Conservation (phyloP, 2,113 vertebrate species). For the Formicarius rufipectus region DNA sequence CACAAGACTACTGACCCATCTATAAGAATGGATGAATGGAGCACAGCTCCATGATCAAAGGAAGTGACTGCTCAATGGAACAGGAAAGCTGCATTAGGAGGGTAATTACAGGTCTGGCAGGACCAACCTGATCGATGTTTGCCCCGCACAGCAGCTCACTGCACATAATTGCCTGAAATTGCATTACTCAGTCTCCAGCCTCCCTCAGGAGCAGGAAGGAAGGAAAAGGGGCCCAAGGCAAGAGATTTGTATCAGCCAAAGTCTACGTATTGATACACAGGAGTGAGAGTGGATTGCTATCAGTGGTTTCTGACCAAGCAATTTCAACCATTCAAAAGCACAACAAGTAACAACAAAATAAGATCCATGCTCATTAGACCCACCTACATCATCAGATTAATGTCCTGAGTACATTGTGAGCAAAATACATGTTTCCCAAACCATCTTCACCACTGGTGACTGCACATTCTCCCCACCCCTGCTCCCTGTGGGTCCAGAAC, state of each 20-base stretch:
- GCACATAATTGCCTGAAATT: constrained; percentile 3
- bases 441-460: background rate
- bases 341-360: background rate
- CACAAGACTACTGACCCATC: constrained; percentile 47
- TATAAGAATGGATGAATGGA: background rate
- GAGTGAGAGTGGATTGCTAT: background rate
- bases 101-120: constrained; percentile 30
- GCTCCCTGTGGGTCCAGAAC: background rate
- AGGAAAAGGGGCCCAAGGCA: constrained; percentile 47
- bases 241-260: constrained; percentile 27
- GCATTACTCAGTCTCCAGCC: constrained; percentile 53
- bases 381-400: background rate
- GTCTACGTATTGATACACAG: background rate
- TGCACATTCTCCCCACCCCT: background rate
- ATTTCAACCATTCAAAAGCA: background rate
- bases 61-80: constrained; percentile 16
- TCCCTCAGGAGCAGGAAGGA: constrained; percentile 49
- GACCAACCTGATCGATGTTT: constrained; percentile 31
- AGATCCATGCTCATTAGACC: background rate
- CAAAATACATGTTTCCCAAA: background rate
- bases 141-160: background rate
- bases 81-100: constrained; percentile 30
- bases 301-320: background rate
- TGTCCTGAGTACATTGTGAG: background rate
- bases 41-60: constrained; percentile 43